Base-by-base conservation (phyloP, 2,797 vertebrate species). In the Dendrocincla tyrannina region DNA sequence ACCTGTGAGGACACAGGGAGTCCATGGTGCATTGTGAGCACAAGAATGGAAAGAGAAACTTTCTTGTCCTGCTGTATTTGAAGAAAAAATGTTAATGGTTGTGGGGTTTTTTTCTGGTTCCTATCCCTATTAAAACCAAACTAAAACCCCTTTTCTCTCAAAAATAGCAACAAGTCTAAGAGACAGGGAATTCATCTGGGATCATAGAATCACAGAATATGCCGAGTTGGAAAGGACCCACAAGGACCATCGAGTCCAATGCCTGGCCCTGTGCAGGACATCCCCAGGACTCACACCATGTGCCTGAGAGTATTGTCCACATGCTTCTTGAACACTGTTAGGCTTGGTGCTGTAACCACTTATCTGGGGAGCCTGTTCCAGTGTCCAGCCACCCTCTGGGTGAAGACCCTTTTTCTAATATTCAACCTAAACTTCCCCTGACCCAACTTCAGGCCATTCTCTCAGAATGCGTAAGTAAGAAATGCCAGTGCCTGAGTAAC, bases 121-220 rank as follows among this genome's bases (percentile, higher is more conserved):
- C 32, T 17, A 60, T 0, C 1, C 1, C 13, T 17, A 0, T 0
- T 46, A 25, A 92, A 58, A 49, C 0, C 6, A 30, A 46, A 49
- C 6, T 9, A 64, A 72, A 73, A 0, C 2, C 8, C 4, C 4
- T 53, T 64, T 78, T 27, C 5, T 5, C 13, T 77, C 18, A 19
- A 75, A 72, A 92, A 60, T 2, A 85, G 11, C 46, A 18, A 13
- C 28, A 30, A 79, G 24, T 55, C 22, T 78, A 10, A n/a, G 22
- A 85, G 13, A 13, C 22, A 59, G 13, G 11, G 13, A 58, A 50
- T 18, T 76, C 59, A 76, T 11, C 15, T 42, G 41, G 13, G 12
- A 62, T 41, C 27, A 62, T 39, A 59, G 35, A 37, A 27, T 59
- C 33, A 59, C 24, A 41, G 37, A 41, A 20, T 22, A 41, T 62